Evolutionary conservation across 2,797 vertebrate species (phyloP).

Genomic region (Threskiornis aethiopicus): DNA sequence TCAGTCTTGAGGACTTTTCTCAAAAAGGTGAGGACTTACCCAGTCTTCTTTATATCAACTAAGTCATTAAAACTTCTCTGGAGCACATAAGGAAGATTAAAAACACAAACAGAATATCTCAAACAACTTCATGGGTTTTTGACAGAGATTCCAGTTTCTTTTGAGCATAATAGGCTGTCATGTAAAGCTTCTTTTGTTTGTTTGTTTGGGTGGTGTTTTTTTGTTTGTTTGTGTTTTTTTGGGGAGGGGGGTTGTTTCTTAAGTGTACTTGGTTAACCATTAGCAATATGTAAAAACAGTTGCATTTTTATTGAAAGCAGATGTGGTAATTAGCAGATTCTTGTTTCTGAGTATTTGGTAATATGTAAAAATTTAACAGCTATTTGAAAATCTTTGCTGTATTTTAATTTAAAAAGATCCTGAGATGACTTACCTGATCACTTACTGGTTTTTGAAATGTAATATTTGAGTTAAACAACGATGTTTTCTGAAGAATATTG

Average conservation of each 20-base stretch:
- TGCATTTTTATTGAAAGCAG: neutral
- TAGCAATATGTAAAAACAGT: neutral
- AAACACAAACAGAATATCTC: neutral
- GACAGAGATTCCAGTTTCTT: neutral
- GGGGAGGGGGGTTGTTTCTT: neutral
- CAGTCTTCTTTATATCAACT: conserved; percentile 14
- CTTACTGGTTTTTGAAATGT: neutral
- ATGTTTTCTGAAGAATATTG: neutral
- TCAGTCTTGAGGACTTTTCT: conserved; percentile 32
- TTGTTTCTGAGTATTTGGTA: neutral
- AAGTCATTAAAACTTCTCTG: neutral
- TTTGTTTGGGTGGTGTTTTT: neutral
- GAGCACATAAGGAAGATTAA: neutral
- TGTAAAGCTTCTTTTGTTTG: neutral
- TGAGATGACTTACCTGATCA: neutral
- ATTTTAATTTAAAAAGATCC: neutral
- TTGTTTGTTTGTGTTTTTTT: neutral
- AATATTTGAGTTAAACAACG: neutral
- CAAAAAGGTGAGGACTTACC: conserved; percentile 29
- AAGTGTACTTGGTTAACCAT: neutral
- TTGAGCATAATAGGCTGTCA: neutral
- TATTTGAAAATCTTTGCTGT: neutral
- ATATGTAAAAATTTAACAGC: neutral
- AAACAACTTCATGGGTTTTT: neutral
- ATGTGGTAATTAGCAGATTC: neutral